Evolutionary conservation across 2,888 invertebrate species (phyloP), one percentile per base, ranked within the genome.

Genomic region (Volucella zonaria): DNA sequence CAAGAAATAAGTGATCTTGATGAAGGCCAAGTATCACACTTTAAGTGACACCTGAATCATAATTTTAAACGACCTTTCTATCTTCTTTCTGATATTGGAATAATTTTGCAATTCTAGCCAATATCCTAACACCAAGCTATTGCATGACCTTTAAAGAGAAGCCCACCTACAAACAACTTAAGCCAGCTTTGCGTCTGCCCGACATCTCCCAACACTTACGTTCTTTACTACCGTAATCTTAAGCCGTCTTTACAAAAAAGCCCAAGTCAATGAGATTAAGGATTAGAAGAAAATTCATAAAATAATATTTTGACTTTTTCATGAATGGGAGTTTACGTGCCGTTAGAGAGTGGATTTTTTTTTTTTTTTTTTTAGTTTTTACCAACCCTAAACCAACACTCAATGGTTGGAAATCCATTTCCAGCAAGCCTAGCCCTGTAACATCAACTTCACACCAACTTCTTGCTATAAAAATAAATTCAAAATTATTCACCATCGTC

Each of bases 251-350:
- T 54, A 45, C 14, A 38, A 38, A 73, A 61, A 62, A n/a, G 67
- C 43, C n/a, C 51, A 68, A 68, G 52, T 73, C 79, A 79, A 73
- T 54, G 42, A 11, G 67, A 74, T 67, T 67, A 47, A 11, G 40
- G 15, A 47, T 61, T 59, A 11, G 9, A 43, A 66, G 31, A 31
- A 31, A 31, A 67, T 56, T 10, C 18, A 38, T 62, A 38, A 67
- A 67, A 80, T 61, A 80, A 80, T 75, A 80, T 80, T 80, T 62
- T 74, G 74, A 74, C 66, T 80, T 79, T 52, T 79, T 49, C 61
- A 66, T 73, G 51, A 79, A 59, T 59, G 64, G 56, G 15, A 38
- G 38, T 45, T 42, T 66, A 9, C 42, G 54, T 67, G 73, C 14
- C 78, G n/a, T 31, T 62, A 3, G 15, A 43, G 8, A 70, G 51